phyloP scores from a whole-genome alignment of 2,797 vertebrate species.

The Cheirogaleus major region DNA sequence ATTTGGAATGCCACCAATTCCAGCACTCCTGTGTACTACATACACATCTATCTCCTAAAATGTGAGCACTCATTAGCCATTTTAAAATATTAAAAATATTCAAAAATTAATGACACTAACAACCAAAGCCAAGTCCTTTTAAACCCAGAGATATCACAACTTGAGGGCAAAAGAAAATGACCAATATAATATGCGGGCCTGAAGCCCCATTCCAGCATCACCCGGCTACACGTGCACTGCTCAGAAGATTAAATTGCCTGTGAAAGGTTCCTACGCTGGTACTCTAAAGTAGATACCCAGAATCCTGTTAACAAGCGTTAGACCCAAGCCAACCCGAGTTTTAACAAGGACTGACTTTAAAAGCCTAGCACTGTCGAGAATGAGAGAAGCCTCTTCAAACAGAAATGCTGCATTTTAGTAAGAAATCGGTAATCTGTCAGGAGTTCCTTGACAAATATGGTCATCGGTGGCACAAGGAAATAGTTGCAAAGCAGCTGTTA shows the following conservation, averaged over 20 bases:
- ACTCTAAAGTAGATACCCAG: conserved; percentile 81
- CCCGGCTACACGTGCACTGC: conserved; percentile 50
- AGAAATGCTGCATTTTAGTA: conserved; percentile 85
- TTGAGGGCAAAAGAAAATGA: conserved; percentile 80
- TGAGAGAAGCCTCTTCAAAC: conserved; percentile 75
- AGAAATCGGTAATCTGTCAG: conserved; percentile 88
- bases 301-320: conserved; percentile 84
- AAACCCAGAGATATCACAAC: conserved; percentile 76
- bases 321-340: conserved; percentile 80
- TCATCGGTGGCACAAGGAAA: conserved; percentile 88
- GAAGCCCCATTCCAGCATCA: conserved; percentile 68
- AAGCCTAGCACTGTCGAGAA: conserved; percentile 71
- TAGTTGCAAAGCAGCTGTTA: conserved; percentile 91
- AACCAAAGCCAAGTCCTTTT: conserved; percentile 82
- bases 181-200: conserved; percentile 60
- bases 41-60: conserved; percentile 60
- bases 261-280: conserved; percentile 81
- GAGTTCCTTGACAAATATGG: conserved; percentile 88
- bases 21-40: conserved; percentile 60
- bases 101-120: conserved; percentile 82
- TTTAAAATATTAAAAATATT: conserved; percentile 83
- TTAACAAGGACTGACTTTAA: conserved; percentile 85
- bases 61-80: conserved; percentile 67
- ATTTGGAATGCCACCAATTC: conserved; percentile 84
- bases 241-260: conserved; percentile 83